These are phyloP conservation scores for Nesometra sesokonis DNA, from an alignment of 35 echinoderm and acorn worm genomes.

Conservation along the genomic window DNA sequence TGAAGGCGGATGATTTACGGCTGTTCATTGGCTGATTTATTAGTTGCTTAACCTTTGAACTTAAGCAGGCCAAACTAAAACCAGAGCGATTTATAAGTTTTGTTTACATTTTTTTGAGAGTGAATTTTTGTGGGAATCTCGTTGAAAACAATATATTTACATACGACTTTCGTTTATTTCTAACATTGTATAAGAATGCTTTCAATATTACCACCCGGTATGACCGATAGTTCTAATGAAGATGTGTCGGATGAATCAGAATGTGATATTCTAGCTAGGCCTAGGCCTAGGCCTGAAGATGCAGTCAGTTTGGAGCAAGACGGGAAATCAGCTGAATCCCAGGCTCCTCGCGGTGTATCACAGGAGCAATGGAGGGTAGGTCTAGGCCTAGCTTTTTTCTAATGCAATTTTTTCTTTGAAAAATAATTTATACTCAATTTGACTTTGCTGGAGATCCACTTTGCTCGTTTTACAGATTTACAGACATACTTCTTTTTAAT, in stretches of 20 bases:
- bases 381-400: background rate
- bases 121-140: no score
- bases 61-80: background rate
- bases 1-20: background rate
- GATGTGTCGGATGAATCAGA: background rate
- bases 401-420: no score
- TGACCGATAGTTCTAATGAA: background rate
- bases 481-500: no score
- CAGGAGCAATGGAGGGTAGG: background rate
- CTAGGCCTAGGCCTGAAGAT: background rate
- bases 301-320: background rate
- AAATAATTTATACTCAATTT: no score
- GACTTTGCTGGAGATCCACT: no score
- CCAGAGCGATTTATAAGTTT: no score
- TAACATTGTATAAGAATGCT: background rate
- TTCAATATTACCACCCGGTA: background rate
- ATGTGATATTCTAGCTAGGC: background rate
- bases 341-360: background rate
- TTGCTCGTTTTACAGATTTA: no score
- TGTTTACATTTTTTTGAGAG: no score
- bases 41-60: background rate
- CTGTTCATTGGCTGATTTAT: background rate
- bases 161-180: background rate
- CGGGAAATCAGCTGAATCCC: background rate
- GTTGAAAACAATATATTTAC: background rate